Conservation (phyloP, 2,797 vertebrate genomes). For the Bothrops alternatus region DNA sequence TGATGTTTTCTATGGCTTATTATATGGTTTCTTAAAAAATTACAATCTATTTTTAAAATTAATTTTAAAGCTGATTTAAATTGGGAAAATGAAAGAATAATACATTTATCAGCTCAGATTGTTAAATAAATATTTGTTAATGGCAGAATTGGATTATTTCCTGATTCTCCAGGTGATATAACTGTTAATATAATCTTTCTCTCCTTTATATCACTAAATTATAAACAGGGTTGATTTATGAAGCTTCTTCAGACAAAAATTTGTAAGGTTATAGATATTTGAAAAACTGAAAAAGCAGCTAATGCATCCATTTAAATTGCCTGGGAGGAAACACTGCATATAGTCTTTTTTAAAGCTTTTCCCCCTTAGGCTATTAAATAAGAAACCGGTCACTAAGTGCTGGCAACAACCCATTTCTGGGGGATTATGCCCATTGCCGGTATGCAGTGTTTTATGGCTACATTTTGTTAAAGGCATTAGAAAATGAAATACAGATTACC, state of each 20-base stretch:
- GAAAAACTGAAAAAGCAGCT: conserved; percentile 69
- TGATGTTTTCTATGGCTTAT: background rate
- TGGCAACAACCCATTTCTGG: conserved; percentile 72
- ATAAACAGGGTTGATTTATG: conserved; percentile 32
- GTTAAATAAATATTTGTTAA: background rate
- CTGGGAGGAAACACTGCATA: conserved; percentile 73
- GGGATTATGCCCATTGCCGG: conserved; percentile 72
- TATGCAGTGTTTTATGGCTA: conserved; percentile 69
- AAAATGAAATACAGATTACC: conserved; percentile 45
- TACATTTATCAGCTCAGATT: background rate
- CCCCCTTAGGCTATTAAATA: conserved; percentile 77
- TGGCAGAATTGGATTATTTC: background rate
- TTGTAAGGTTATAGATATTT: conserved; percentile 70
- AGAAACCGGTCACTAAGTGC: conserved; percentile 78
- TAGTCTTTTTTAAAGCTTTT: conserved; percentile 71
- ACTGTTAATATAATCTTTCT: background rate
- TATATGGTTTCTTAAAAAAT: conserved; percentile 26
- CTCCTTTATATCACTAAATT: background rate
- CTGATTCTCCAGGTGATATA: background rate
- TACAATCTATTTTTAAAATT: background rate
- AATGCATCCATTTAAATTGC: conserved; percentile 75
- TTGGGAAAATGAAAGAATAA: background rate
- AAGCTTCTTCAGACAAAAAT: conserved; percentile 58
- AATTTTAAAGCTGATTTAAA: background rate
- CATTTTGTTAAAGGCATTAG: conserved; percentile 69